Conservation (phyloP, 2,113 vertebrate genomes). For the Thomomys bottae region DNA sequence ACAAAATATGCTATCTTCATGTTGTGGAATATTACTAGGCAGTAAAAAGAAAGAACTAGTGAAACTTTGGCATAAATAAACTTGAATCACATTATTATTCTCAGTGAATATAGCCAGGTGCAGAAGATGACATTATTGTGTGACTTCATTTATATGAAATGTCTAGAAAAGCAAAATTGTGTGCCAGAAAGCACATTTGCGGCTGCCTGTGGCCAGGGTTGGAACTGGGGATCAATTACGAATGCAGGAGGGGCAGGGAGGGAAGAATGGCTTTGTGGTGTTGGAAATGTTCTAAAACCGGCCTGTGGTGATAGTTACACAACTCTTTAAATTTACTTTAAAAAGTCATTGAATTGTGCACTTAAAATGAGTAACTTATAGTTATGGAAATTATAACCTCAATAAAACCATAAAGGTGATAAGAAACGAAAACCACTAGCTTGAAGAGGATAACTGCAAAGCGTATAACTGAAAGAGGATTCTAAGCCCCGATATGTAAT, state of each 20-base stretch:
- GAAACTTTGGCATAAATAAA: not conserved
- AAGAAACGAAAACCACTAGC: constrained; percentile 5
- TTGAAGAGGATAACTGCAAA: not conserved
- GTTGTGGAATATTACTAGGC: not conserved
- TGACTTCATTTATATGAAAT: constrained; percentile 36
- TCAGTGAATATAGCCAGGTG: constrained; percentile 28
- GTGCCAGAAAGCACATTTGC: not conserved
- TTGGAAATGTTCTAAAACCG: constrained; percentile 36
- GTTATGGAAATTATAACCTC: not conserved
- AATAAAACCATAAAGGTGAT: not conserved
- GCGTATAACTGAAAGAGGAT: not conserved
- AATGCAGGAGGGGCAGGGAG: too few relatives aligned
- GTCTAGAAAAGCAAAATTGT: constrained; percentile 39
- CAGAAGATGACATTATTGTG: not conserved
- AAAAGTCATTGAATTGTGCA: not conserved
- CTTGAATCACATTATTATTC: not conserved
- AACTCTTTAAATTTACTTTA: not conserved
- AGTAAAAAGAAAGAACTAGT: not conserved
- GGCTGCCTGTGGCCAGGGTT: constrained; percentile 4
- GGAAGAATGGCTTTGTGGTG: not conserved
- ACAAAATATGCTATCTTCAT: not conserved
- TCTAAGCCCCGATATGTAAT: not conserved
- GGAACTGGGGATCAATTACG: not conserved
- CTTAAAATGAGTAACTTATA: not conserved
- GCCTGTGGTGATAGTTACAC: not conserved